Conservation (phyloP, 2,888 invertebrate species). For the Agrypnus murinus region DNA sequence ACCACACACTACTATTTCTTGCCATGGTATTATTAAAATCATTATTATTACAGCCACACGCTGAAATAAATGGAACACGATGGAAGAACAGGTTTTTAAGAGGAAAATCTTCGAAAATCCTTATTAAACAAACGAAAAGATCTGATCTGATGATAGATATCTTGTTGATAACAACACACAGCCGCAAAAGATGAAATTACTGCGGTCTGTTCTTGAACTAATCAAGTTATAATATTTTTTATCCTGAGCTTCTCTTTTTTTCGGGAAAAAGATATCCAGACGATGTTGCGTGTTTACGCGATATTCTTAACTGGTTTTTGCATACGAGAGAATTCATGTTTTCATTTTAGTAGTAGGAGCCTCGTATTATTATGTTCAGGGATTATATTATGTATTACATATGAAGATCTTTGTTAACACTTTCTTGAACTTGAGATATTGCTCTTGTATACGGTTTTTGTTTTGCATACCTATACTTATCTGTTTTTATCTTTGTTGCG, state of each 20-base stretch:
- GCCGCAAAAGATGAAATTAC: conserved; percentile 62
- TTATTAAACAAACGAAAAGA: conserved; percentile 47
- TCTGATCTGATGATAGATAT: no score
- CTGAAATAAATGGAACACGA: conserved; percentile 27
- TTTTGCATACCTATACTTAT: no score
- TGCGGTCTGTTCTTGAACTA: conserved; percentile 57
- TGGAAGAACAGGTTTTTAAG: no score
- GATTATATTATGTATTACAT: conserved; percentile 27
- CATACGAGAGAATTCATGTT: conserved; percentile 55
- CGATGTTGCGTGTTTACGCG: conserved; percentile 61
- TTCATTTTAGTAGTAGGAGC: conserved; percentile 32
- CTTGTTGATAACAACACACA: conserved; percentile 59
- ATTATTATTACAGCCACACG: conserved; percentile 9
- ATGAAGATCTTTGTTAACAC: conserved; percentile 26
- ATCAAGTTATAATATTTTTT: no score
- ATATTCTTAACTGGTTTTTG: conserved; percentile 59
- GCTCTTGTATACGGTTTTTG: no score
- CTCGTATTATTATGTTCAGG: conserved; percentile 29
- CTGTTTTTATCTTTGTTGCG: no score
- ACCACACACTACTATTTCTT: no score
- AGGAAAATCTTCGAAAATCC: conserved; percentile 35
- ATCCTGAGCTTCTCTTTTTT: no score
- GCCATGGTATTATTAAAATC: conserved; percentile 33
- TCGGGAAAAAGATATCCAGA: conserved; percentile 57
- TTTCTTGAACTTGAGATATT: not conserved